Base-by-base conservation (phyloP, 2,797 vertebrate genomes). In the Microctenopoma lineatum region DNA sequence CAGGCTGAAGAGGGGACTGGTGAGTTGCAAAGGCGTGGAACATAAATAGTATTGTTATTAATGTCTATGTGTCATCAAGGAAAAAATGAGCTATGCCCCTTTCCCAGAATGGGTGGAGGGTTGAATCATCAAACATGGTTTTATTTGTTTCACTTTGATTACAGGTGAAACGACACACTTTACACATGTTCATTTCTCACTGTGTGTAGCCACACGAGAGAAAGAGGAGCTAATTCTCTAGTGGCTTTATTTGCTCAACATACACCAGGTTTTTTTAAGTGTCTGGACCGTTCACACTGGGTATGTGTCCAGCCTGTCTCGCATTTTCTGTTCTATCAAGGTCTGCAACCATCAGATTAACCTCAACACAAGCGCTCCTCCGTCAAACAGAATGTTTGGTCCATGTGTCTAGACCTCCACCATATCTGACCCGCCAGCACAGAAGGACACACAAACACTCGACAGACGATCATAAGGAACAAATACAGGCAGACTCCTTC, bases 371-470 rank as follows among this genome's bases (percentile, higher is more conserved):
- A 90, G 83, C 26, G 48, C 81, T 74, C 79, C 67, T 76, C 73
- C 39, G 25, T 83, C 86, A 85, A 87, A 89, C 91, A 88, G 89
- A 91, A 91, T 86, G 90, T 86, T 90, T 83, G 83, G 85, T 89
- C 90, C 88, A 87, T 90, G 90, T 90, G 90, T 90, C 77, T 92
- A 90, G 90, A 94, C 92, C 91, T 92, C 89, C 91, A 85, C 83
- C 91, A 83, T 74, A 65, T 90, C 94, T 94, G 91, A 94, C 91
- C 92, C 88, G 85, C 85, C 90, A 93, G 92, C 91, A 94, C 94
- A 94, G 93, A 94, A 94, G 93, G 93, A 94, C 88, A 91, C 80
- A 69, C 90, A 93, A 94, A 94, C 92, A 92, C 92, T 91, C 67
- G 88, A 91, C 92, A 93, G 92, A 94, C 90, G 91, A 93, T 90